A percentile compares a stretch with the other conserved stretches of the same genome.
phyloP scores from a whole-genome alignment of 1,140 invertebrate genomes.

The Laodelphax striatellus region DNA sequence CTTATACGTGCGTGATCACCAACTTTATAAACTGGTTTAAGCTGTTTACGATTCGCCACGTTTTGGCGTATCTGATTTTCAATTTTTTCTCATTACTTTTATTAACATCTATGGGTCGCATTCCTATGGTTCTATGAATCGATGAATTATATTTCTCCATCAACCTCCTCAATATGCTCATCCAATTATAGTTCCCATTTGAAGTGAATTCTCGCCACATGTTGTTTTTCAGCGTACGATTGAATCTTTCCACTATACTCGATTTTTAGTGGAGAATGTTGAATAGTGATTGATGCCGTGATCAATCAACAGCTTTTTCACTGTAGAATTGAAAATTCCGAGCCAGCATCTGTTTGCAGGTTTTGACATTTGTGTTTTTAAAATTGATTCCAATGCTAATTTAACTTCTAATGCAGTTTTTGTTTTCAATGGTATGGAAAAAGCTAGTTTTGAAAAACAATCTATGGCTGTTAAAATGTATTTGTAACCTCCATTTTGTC shows the following conservation, averaged over 20 bases:
- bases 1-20: conserved; percentile 16
- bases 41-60: conserved; percentile 7
- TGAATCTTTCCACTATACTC: conserved; percentile 34
- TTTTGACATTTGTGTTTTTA: conserved; percentile 22
- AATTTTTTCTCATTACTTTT: conserved; percentile 19
- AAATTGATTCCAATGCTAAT: conserved; percentile 22
- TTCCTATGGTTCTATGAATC: conserved; percentile 32
- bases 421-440: conserved; percentile 32
- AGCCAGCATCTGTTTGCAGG: conserved; percentile 33
- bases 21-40: conserved; percentile 17
- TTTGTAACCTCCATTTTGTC: conserved; percentile 30
- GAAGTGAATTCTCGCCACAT: conserved; percentile 30
- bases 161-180: conserved; percentile 28
- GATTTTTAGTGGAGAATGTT: conserved; percentile 34
- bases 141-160: conserved; percentile 33
- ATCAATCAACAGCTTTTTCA: conserved; percentile 27
- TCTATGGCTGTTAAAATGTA: conserved; percentile 37
- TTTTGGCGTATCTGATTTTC: conserved; percentile 8
- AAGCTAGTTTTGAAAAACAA: conserved; percentile 35
- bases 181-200: conserved; percentile 21
- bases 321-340: conserved; percentile 32
- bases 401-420: conserved; percentile 30
- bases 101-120: conserved; percentile 29
- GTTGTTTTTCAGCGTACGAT: conserved; percentile 34
- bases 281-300: conserved; percentile 33